Percentiles rank a stretch among this genome's conserved stretches.
phyloP scores from a whole-genome alignment of 2,888 invertebrate genomes.

The Netelia virgata region DNA sequence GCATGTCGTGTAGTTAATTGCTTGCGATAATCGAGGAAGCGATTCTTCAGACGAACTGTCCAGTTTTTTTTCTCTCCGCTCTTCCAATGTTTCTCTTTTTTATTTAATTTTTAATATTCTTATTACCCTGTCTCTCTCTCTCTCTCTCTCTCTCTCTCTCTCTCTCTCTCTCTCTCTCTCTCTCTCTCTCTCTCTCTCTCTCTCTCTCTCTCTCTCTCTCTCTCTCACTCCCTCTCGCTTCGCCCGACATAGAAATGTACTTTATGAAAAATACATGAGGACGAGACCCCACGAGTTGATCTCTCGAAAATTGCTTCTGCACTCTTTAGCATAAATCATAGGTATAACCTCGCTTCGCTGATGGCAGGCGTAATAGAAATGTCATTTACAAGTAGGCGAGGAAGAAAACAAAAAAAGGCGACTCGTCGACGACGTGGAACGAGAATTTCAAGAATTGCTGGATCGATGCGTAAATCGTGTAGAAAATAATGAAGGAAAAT shows the following conservation, averaged over 20 bases:
- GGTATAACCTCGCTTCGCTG: background rate
- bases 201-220: background rate
- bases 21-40: background rate
- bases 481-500: too few relatives aligned
- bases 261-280: conserved; percentile 62
- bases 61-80: background rate
- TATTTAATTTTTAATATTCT: conserved; percentile 18
- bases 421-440: too few relatives aligned
- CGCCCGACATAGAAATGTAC: conserved; percentile 29
- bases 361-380: background rate
- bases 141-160: background rate
- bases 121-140: background rate
- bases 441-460: too few relatives aligned
- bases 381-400: background rate
- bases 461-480: too few relatives aligned
- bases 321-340: conserved; percentile 19
- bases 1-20: conserved; percentile 35
- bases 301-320: conserved; percentile 46
- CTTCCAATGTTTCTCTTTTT: background rate
- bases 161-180: background rate
- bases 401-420: background rate
- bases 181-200: background rate
- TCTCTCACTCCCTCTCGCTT: background rate
- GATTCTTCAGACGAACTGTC: background rate
- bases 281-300: conserved; percentile 37